Conservation (phyloP, 2,888 invertebrate species). For the Eupithecia exiguata region DNA sequence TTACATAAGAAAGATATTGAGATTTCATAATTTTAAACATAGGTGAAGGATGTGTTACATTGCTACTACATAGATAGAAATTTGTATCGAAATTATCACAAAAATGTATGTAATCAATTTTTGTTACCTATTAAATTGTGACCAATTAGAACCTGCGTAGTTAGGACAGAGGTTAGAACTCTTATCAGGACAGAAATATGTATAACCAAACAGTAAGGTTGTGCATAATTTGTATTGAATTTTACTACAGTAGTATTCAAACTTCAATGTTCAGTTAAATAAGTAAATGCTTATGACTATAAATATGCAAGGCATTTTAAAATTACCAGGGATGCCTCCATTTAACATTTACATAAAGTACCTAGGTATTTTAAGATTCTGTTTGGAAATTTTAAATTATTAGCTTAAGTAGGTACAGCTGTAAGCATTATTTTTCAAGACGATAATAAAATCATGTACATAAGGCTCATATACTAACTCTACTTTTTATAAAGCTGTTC, state of each 20-base stretch:
- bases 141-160: neutral
- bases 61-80: neutral
- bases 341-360: constrained; percentile 20
- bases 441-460: constrained; percentile 62
- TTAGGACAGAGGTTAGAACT: neutral
- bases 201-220: neutral
- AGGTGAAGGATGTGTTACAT: constrained; percentile 31
- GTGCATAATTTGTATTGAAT: neutral
- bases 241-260: neutral
- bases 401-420: constrained; percentile 50
- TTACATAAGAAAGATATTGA: constrained; percentile 68
- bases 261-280: neutral
- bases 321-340: constrained; percentile 21
- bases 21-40: constrained; percentile 56
- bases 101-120: neutral
- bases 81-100: neutral
- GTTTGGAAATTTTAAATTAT: constrained; percentile 30
- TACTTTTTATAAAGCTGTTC: constrained; percentile 87
- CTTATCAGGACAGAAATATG: neutral
- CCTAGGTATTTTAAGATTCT: constrained; percentile 13
- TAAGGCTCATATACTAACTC: constrained; percentile 70
- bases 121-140: neutral
- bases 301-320: neutral
- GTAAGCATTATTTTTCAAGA: constrained; percentile 61
- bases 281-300: neutral